A percentile compares a stretch with the other conserved stretches of the same genome.
Evolutionary conservation across 2,888 invertebrate genomes (phyloP).

Genomic region (Plutella xylostella): DNA sequence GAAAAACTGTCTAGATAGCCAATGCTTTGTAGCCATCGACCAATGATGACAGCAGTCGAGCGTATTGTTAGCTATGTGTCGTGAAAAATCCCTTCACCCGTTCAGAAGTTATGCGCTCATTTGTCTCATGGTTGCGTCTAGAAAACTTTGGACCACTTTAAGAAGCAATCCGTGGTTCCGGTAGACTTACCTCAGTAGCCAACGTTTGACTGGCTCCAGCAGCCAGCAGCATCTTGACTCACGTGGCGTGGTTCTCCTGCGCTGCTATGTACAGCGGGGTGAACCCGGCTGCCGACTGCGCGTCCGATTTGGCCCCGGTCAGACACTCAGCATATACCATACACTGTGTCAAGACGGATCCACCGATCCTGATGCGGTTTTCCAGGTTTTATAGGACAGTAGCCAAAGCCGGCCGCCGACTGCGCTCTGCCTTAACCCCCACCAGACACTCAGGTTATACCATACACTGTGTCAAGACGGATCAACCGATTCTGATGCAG

Average conservation of each 20-base stretch:
- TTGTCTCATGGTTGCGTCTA: too few relatives aligned
- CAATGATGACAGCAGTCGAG: too few relatives aligned
- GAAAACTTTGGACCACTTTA: too few relatives aligned
- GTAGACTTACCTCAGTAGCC: conserved; percentile 88
- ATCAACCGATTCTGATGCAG: background rate
- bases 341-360: background rate
- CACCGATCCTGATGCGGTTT: background rate
- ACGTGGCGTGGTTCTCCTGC: conserved; percentile 95
- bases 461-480: background rate
- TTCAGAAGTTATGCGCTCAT: too few relatives aligned
- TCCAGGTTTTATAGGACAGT: background rate
- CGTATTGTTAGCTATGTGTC: too few relatives aligned
- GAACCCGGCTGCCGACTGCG: conserved; percentile 97
- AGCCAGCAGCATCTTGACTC: conserved; percentile 89
- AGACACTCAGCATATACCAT: background rate
- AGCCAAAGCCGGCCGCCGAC: too few relatives aligned
- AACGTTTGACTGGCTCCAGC: conserved; percentile 97
- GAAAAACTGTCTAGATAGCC: too few relatives aligned
- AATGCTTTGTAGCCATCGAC: too few relatives aligned
- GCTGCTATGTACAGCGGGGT: conserved; percentile 99
- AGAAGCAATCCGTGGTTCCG: too few relatives aligned
- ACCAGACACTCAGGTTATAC: background rate
- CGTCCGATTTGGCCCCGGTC: conserved; percentile 75
- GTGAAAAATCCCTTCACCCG: too few relatives aligned
- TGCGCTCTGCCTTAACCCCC: conserved; percentile 13